phyloP scores from a whole-genome alignment of 2,888 invertebrate genomes.

The Nephrotoma guestfalica region DNA sequence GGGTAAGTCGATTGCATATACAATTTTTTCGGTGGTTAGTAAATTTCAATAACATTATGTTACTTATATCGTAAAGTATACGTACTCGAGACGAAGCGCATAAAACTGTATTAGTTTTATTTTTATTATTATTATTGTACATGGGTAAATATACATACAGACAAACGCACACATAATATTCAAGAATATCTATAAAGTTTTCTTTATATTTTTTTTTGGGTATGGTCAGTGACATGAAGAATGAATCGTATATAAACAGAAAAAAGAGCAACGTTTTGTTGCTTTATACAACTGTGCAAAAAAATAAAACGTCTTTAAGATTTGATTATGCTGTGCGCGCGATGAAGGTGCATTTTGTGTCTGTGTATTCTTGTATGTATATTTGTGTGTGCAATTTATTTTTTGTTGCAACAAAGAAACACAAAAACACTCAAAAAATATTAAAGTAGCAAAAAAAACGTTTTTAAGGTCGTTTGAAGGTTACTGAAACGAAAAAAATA shows the following conservation, averaged over 20 bases:
- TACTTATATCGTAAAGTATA: not conserved
- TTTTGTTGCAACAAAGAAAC: not conserved
- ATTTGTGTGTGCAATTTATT: not conserved
- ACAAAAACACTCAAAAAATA: not conserved
- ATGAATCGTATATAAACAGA: not conserved
- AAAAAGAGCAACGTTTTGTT: not conserved
- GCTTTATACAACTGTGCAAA: not conserved
- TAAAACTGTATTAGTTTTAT: not conserved
- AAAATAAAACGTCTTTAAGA: not conserved
- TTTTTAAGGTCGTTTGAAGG: conserved; percentile 1
- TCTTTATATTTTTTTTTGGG: not conserved
- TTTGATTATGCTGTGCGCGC: not conserved
- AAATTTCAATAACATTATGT: not conserved
- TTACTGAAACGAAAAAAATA: not conserved
- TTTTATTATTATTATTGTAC: not conserved
- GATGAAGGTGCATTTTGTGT: not conserved
- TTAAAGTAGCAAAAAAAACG: not conserved
- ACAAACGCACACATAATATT: not conserved
- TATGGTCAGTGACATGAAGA: not conserved
- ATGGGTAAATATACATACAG: not conserved
- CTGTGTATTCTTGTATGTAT: not conserved
- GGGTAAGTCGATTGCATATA: conserved; percentile 44
- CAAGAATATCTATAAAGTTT: not conserved
- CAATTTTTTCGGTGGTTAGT: not conserved
- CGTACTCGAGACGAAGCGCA: not conserved